Conservation (phyloP, 2,113 vertebrate genomes). For the Stictonetta naevosa region DNA sequence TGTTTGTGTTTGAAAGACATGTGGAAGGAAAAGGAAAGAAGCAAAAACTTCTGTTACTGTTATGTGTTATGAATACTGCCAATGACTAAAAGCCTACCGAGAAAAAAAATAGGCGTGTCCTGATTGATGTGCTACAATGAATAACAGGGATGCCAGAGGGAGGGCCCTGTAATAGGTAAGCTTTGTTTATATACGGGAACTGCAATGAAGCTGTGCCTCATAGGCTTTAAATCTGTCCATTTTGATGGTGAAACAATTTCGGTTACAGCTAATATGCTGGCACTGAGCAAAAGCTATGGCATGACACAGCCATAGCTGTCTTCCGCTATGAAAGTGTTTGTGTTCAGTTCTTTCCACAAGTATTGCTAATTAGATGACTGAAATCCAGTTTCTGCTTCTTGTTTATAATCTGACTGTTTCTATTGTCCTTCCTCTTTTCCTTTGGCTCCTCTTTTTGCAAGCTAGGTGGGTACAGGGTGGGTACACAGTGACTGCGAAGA, state of each 20-base stretch:
- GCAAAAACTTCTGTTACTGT: background rate
- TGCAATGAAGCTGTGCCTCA: background rate
- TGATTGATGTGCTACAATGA: background rate
- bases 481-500: background rate
- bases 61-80: background rate
- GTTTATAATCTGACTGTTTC: background rate
- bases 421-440: background rate
- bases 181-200: background rate
- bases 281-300: background rate
- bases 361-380: background rate
- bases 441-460: background rate
- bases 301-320: background rate
- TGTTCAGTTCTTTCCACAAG: background rate
- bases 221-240: background rate
- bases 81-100: background rate
- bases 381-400: background rate
- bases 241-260: background rate
- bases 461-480: background rate
- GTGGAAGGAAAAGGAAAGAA: background rate
- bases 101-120: background rate
- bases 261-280: background rate
- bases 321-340: background rate
- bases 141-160: background rate
- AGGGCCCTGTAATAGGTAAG: background rate
- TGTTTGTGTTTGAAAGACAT: background rate